Evolutionary conservation across 2,888 invertebrate species (phyloP), one percentile per base, ranked within the genome.

Genomic region (Lasioglossum lativentre): DNA sequence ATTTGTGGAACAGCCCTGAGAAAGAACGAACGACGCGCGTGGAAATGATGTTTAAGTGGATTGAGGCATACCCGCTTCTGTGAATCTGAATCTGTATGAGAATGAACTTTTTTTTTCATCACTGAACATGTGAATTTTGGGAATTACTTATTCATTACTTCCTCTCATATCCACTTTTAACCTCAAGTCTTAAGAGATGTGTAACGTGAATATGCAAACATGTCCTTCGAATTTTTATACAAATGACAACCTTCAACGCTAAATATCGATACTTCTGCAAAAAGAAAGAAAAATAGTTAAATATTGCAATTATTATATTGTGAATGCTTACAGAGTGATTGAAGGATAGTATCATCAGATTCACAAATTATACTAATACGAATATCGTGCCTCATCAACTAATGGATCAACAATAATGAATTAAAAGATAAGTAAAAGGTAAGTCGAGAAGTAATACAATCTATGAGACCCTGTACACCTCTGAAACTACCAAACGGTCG

Each of bases 211-310:
- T 99, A 99, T 80, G 95, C 97, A 95, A 97, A 97, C 72, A 84
- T 87, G 79, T 90, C 86, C 90, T 86, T 90, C 87, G 90, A 89
- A 86, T 90, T 89, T 87, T 89, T 90, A 79, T 89, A 89, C 75
- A 91, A 91, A 95, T 97, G 97, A 93, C 99, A 97, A 93, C 99
- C 99, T 96, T 99, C 98, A 95, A 99, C 98, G 93, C 97, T 98
- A 96, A 98, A 99, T 96, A 99, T 98, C 93, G 99, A 99, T 94
- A 98, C 97, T 96, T 98, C 99, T 99, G 97, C 68, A 97, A 92
- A 59, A 90, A 93, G 19, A 93, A 91, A 88, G 78, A 90, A 86
- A 87, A 85, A 87, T 72, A 5, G 76, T 78, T 71, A 27, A 81
- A 75, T 77, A 40, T 2, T 6, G n/a, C n/a, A n/a, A 16, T 68